Evolutionary conservation across 2,888 invertebrate species (phyloP).

Genomic region (Incurvaria masculella): DNA sequence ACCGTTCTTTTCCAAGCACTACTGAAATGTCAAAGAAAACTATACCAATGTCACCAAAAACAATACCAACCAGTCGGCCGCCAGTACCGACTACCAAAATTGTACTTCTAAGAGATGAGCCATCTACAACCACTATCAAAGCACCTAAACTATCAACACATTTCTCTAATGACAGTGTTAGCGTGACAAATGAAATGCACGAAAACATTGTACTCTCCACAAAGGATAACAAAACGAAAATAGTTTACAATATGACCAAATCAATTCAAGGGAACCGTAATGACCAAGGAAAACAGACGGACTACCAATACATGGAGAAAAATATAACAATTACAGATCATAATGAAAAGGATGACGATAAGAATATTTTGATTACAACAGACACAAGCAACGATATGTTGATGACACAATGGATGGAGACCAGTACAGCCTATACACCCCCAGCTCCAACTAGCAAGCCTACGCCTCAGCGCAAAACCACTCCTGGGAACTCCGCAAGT

Average conservation of each 20-base stretch:
- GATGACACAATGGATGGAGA: slow-evolving; percentile 39
- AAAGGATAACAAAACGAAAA: slow-evolving; percentile 39
- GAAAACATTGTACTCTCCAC: not conserved
- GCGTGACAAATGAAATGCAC: not conserved
- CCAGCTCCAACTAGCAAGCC: slow-evolving; percentile 24
- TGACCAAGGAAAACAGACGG: slow-evolving; percentile 36
- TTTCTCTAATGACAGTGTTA: not conserved
- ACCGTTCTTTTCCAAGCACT: not conserved
- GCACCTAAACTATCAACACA: not conserved
- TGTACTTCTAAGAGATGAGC: slow-evolving; percentile 21
- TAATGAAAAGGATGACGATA: slow-evolving; percentile 32
- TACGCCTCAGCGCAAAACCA: slow-evolving; percentile 30
- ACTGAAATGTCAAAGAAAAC: not conserved
- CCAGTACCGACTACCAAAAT: slow-evolving; percentile 24
- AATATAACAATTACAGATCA: slow-evolving; percentile 43
- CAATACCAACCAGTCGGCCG: too few relatives aligned
- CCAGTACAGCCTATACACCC: slow-evolving; percentile 29
- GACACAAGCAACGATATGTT: slow-evolving; percentile 45
- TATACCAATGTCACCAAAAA: too few relatives aligned
- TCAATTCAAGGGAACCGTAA: slow-evolving; percentile 42
- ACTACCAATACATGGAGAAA: slow-evolving; percentile 45
- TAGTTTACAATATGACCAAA: slow-evolving; percentile 44
- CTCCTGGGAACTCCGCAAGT: slow-evolving; percentile 38
- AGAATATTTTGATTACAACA: slow-evolving; percentile 36
- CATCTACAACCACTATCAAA: slow-evolving; percentile 14